Evolutionary conservation across 37 sponge, comb jelly and placozoan species (phyloP), one percentile per base, ranked within the genome.

Genomic region (Hexactinellida sp.): DNA sequence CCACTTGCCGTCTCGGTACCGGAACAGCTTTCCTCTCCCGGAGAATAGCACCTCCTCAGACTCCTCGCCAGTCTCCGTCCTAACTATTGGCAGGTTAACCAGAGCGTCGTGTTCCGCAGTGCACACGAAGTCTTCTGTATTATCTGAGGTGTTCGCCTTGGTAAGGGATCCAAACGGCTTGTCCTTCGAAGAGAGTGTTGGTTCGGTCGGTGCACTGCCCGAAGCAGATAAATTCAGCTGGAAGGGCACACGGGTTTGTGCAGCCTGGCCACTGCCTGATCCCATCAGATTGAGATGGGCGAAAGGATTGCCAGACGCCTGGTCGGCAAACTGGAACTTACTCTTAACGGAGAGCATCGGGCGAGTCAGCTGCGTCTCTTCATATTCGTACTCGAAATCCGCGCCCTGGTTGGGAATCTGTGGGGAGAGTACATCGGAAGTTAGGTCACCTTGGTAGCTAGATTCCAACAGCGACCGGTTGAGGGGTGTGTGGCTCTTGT

Each of bases 1-100:
- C 94, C 88, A 91, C 85, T 83, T 83, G 21, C 55, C 83, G n/a
- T 71, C 52, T 54, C 86, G 85, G 86, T 87, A 91, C 54, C 90
- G 87, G 86, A 82, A 89, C 47, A 91, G 85, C 63, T 89, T 89
- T 36, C 87, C 89, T 39, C 91, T 39, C 35, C 83, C 37, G 28
- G 38, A 82, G 85, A 88, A 92, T 38, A 89, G 5, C 84, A 83
- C 88, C 10, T 88, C 85, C 9, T 89, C 89, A 24, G 89, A 86
- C 39, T 91, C 93, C 0, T 93, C 93, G 19, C 90, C 93, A 34
- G 37, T 83, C 83, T 85, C 84, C 38, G 30, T 10, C 76, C 34
- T 63, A 10, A 63, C 34, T 25, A 63, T 7, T 1, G 76, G 76
- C 34, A 63, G 76, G 5, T 63, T 1, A 3, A 63, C 76, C 28